A percentile compares a stretch with the other conserved stretches of the same genome.
phyloP scores from a whole-genome alignment of 1,140 invertebrate genomes.

The Atta texana region DNA sequence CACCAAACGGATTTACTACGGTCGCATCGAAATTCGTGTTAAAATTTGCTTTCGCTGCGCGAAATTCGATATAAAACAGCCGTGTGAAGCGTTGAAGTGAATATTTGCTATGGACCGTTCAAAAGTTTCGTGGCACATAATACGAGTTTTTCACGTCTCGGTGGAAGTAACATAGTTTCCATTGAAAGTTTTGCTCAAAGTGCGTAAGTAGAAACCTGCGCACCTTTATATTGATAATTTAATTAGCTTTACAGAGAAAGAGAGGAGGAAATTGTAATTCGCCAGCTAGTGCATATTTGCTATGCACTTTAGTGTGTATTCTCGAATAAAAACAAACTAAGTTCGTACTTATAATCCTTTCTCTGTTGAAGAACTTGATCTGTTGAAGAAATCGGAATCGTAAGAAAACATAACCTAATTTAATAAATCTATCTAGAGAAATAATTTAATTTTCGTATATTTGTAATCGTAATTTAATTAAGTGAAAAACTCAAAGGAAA shows the following conservation, averaged over 20 bases:
- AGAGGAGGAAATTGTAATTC: not conserved
- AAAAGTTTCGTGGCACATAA: not conserved
- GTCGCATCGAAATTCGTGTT: slow-evolving; percentile 17
- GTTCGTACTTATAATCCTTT: not conserved
- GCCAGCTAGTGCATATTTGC: not conserved
- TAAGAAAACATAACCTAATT: not conserved
- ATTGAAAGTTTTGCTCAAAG: not conserved
- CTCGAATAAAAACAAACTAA: not conserved
- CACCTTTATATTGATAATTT: slow-evolving; percentile 20
- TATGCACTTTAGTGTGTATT: not conserved
- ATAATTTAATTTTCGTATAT: not conserved
- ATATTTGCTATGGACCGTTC: not conserved
- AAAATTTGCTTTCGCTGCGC: not conserved
- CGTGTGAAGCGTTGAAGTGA: not conserved
- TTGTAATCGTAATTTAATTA: not conserved
- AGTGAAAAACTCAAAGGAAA: not conserved
- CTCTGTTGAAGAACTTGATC: not conserved
- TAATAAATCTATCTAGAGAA: not conserved
- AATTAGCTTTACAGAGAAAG: slow-evolving; percentile 12
- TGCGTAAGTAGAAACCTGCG: not conserved
- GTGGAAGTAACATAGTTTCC: not conserved
- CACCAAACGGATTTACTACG: slow-evolving; percentile 14
- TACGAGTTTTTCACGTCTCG: not conserved
- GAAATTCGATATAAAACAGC: slow-evolving; percentile 4
- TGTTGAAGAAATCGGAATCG: not conserved